These are phyloP conservation scores for Apolygus lucorum DNA, from an alignment of 1,140 invertebrate genomes.

Conservation along the genomic window DNA sequence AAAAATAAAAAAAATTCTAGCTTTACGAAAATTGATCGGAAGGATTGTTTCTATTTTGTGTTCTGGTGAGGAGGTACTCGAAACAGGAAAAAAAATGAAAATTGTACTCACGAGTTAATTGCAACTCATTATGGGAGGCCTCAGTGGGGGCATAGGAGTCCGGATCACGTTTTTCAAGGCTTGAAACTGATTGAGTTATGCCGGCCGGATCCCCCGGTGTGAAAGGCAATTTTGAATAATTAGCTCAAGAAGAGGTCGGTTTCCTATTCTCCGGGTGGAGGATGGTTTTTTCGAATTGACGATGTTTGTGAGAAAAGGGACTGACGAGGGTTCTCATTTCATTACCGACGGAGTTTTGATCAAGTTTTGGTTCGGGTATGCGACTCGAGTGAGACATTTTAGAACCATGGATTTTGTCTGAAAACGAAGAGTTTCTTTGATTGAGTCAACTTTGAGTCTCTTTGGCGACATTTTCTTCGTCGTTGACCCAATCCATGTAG, in stretches of 20 bases:
- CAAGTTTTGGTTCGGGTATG: too few relatives aligned
- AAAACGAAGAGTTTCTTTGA: too few relatives aligned
- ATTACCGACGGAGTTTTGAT: too few relatives aligned
- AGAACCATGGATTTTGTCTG: too few relatives aligned
- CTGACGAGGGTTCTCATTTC: too few relatives aligned
- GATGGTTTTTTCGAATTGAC: too few relatives aligned
- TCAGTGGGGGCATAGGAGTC: background rate
- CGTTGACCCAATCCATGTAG: too few relatives aligned
- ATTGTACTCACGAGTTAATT: background rate
- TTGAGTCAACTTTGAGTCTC: too few relatives aligned
- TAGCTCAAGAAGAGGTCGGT: background rate
- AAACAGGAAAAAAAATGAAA: background rate
- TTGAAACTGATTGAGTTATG: constrained; percentile 4
- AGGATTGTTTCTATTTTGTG: background rate
- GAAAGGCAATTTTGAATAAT: constrained; percentile 15
- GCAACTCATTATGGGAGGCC: background rate
- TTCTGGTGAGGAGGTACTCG: background rate
- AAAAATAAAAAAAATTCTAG: background rate
- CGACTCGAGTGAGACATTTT: too few relatives aligned
- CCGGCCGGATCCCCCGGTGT: constrained; percentile 5
- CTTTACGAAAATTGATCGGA: background rate
- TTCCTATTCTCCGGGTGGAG: too few relatives aligned
- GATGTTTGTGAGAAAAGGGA: too few relatives aligned
- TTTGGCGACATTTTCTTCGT: too few relatives aligned
- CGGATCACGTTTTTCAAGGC: constrained; percentile 15